Percentiles rank a stretch among this genome's conserved stretches.
Conservation (phyloP, 2,888 invertebrate genomes). For the Nephrotoma appendiculata region DNA sequence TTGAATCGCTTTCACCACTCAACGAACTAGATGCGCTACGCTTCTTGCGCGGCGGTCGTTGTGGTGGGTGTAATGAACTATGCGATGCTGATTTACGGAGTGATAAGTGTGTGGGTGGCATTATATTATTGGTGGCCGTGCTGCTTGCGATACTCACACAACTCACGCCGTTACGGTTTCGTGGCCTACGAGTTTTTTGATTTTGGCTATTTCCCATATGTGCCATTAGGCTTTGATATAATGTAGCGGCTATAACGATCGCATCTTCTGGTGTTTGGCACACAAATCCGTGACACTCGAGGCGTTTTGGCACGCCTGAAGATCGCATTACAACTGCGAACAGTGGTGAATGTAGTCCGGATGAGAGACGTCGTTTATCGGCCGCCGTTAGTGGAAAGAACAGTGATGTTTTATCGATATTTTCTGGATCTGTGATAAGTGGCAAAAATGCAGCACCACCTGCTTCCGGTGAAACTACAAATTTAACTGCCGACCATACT, state of each 20-base stretch:
- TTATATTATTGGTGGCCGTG: constrained; percentile 29
- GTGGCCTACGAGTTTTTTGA: constrained; percentile 40
- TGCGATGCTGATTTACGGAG: constrained; percentile 24
- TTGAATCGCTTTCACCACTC: constrained; percentile 45
- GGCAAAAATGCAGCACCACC: constrained; percentile 64
- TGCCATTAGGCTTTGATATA: constrained; percentile 76
- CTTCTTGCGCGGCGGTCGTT: constrained; percentile 61
- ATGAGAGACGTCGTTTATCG: constrained; percentile 29
- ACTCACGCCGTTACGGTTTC: constrained; percentile 58
- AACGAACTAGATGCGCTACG: constrained; percentile 47
- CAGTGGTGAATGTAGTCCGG: constrained; percentile 58
- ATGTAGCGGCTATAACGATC: constrained; percentile 77
- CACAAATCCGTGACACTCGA: constrained; percentile 85
- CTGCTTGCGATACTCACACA: constrained; percentile 63
- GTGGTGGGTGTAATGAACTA: constrained; percentile 14
- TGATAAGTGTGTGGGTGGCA: constrained; percentile 21
- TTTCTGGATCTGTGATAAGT: constrained; percentile 66
- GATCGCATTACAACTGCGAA: constrained; percentile 82
- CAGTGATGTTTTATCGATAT: constrained; percentile 55
- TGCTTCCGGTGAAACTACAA: constrained; percentile 51
- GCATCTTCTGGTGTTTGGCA: constrained; percentile 84
- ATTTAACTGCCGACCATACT: constrained; percentile 84
- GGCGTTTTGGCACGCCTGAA: constrained; percentile 56
- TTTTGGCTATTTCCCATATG: constrained; percentile 45
- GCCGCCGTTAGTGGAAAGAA: constrained; percentile 37